Conservation (phyloP, 2,888 invertebrate genomes). For the Neria commutata region DNA sequence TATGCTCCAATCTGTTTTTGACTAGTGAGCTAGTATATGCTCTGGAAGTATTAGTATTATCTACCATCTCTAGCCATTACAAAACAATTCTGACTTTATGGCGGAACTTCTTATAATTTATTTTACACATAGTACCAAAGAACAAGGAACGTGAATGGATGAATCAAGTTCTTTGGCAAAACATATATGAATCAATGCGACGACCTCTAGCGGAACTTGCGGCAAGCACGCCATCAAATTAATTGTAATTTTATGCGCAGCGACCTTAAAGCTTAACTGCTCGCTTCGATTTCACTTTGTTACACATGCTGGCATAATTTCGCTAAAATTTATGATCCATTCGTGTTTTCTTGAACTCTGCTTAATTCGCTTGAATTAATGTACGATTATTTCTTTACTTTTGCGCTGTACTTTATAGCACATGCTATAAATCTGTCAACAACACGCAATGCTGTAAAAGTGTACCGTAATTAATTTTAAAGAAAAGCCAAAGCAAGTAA, state of each 20-base stretch:
- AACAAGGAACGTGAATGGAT: too few species aligned
- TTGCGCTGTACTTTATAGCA: slow-evolving; percentile 1
- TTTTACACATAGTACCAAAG: too few species aligned
- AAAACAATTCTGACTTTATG: too few species aligned
- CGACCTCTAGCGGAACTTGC: background rate
- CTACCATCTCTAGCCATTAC: too few species aligned
- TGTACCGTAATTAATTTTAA: slow-evolving; percentile 44
- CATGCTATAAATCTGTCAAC: slow-evolving; percentile 45
- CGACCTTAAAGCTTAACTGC: slow-evolving; percentile 4
- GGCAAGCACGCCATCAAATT: slow-evolving; percentile 1
- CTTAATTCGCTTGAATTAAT: background rate
- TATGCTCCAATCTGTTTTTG: too few species aligned
- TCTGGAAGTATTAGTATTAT: too few species aligned
- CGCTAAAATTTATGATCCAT: background rate
- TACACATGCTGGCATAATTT: slow-evolving; percentile 31
- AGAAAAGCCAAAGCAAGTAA: background rate
- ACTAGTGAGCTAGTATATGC: too few species aligned
- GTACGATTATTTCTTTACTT: too few species aligned
- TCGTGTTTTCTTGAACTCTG: background rate
- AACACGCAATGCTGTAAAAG: slow-evolving; percentile 41
- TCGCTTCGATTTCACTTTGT: slow-evolving; percentile 20
- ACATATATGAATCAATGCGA: too few species aligned
- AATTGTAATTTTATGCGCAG: slow-evolving; percentile 3
- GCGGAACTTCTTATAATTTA: too few species aligned
- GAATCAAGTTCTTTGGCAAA: too few species aligned